Evolutionary conservation across 1,140 invertebrate species (phyloP).

Genomic region (Telenomus remus): DNA sequence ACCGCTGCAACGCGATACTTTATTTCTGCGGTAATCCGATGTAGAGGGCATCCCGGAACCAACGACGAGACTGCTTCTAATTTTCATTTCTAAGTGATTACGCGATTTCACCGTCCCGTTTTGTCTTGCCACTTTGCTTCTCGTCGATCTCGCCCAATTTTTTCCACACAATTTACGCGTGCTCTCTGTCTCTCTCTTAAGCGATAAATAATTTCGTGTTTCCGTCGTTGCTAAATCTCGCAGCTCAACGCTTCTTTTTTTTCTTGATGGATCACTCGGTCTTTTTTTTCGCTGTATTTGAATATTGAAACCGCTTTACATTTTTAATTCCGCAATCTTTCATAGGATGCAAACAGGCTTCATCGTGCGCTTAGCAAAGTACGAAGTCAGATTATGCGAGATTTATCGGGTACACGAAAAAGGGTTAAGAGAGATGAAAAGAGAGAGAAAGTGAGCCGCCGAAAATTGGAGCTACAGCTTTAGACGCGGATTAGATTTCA

Average conservation of each 20-base stretch:
- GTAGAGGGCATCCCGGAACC: conserved; percentile 56
- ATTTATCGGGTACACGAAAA: conserved; percentile 55
- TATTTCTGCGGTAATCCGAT: conserved; percentile 66
- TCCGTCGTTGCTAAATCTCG: neutral
- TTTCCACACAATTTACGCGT: too few relatives aligned
- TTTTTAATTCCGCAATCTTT: conserved; percentile 54
- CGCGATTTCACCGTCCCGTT: conserved; percentile 31
- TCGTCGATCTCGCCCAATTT: conserved; percentile 13
- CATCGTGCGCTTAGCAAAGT: conserved; percentile 51
- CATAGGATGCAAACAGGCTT: conserved; percentile 55
- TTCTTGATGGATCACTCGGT: neutral
- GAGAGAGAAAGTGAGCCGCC: conserved; percentile 17
- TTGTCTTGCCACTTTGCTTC: conserved; percentile 17
- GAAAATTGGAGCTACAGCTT: conserved; percentile 61
- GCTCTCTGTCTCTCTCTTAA: neutral
- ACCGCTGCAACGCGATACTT: conserved; percentile 66
- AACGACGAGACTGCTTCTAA: conserved; percentile 52
- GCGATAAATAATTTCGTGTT: neutral
- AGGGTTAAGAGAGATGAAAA: conserved; percentile 40
- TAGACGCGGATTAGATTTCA: conserved; percentile 70
- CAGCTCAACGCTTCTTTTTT: conserved; percentile 12
- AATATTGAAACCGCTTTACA: conserved; percentile 48
- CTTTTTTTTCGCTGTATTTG: conserved; percentile 18
- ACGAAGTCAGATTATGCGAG: conserved; percentile 55
- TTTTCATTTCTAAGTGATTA: conserved; percentile 57